Base-by-base conservation (phyloP, 2,113 vertebrate species). In the Pipra filicauda region DNA sequence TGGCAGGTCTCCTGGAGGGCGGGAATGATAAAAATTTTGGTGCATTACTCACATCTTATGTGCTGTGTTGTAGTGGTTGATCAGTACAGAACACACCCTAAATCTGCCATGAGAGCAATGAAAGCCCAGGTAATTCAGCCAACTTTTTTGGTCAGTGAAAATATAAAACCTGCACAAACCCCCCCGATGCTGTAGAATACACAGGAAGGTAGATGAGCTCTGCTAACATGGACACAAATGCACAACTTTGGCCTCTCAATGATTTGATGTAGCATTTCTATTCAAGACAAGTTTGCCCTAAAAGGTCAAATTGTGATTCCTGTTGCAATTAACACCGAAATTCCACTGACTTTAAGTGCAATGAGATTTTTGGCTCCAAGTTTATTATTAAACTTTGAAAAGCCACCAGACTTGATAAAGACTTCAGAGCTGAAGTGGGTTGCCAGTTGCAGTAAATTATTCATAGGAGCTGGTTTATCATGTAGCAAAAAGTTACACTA, bases 401-500 rank as follows among this genome's bases (percentile, higher is more conserved):
- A 94, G 73, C 44, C 85, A 89, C 57, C 67, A 70, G 79, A 92
- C 71, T 28, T 61, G 33, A 91, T 89, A 85, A 87, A 95, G 88
- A 54, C 64, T 89, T 91, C 44, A 66, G 85, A 81, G 91, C 84
- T 88, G 67, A 94, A 89, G 49, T 71, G 59, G 24, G 11, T 28
- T 91, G 77, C 85, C 85, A 89, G 52, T 79, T 66, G 64, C 65
- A 89, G 80, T 96, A 88, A 95, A 95, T 94, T 93, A 94, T 97
- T 96, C 83, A 94, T 49, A 62, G 90, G 33, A 93, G 26, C 57
- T 51, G 35, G 85, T 96, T 93, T 97, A 77, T 95, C 88, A 90
- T 76, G 83, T 75, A 92, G 93, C 80, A 96, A 85, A 89, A 96
- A 95, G 91, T 96, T 95, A 89, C 71, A 75, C 85, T 61, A 75